Evolutionary conservation across 1,140 invertebrate genomes (phyloP), one percentile per base, ranked within the genome.

Genomic region (Drosophila oshimai): DNA sequence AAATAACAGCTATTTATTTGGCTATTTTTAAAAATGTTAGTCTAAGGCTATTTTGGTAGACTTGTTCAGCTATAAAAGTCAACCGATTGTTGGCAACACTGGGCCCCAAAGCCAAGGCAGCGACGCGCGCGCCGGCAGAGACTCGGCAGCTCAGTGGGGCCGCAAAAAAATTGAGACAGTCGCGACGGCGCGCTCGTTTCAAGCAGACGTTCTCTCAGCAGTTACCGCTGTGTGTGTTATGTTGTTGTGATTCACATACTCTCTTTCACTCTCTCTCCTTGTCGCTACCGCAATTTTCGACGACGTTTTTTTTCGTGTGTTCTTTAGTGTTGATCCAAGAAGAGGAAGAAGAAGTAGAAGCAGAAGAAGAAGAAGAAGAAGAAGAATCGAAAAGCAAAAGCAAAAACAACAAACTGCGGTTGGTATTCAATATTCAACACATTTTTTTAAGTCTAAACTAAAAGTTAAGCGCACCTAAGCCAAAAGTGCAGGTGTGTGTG

Each of bases 151-250:
- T 13, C 31, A 22, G 33, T 41, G 29, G 26, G 26, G 18, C 24
- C 37, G 44, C 47, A 60, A 67, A 51, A 57, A 51, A 74, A 42
- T 58, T 67, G 57, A 81, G 76, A 71, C 77, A 84, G 79, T 79
- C 75, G 79, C 79, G 80, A 84, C 80, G 80, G 79, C 79, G 79
- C 80, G 80, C 80, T 84, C 75, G 71, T 72, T 84, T 75, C 64
- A 86, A 86, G 22, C 75, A 75, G 80, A 86, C 79, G 75, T 73
- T 55, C 31, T 44, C 39, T 50, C 36, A 39, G 34, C 49, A 7
- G 20, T 26, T 34, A 45, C 36, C 68, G 55, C 58, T 45, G 54
- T 41, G 54, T 61, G 41, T 57, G 67, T 64, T 73, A 24, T 62
- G 58, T 58, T 62, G 28, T 31, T 47, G 41, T 47, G 49, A 55